phyloP scores from a whole-genome alignment of 2,888 invertebrate species.

The Tenthredo livida region DNA sequence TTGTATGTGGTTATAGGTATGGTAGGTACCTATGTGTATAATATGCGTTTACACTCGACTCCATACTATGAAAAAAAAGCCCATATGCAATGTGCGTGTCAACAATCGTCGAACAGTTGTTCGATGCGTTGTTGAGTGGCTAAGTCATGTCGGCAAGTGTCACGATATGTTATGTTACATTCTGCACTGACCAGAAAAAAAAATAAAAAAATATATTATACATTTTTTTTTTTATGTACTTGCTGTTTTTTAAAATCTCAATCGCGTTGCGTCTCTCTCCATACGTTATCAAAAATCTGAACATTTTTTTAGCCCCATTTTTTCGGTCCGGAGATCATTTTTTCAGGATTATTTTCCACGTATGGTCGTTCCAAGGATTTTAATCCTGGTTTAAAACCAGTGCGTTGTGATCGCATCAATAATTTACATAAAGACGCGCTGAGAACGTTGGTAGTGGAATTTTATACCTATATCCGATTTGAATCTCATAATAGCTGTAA shows the following conservation, averaged over 20 bases:
- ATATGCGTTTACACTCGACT: slow-evolving; percentile 31
- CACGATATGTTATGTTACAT: background rate
- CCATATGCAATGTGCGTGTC: slow-evolving; percentile 50
- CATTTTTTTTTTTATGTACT: background rate
- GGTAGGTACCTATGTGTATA: background rate
- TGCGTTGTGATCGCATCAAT: background rate
- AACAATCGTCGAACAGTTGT: slow-evolving; percentile 47
- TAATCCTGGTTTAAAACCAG: background rate
- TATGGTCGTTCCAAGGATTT: background rate
- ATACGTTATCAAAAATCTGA: background rate
- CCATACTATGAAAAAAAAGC: slow-evolving; percentile 5
- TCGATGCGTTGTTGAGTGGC: slow-evolving; percentile 35
- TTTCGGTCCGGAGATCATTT: background rate
- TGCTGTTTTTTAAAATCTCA: background rate
- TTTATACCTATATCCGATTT: background rate
- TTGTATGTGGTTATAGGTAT: background rate
- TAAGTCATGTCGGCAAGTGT: slow-evolving; percentile 43
- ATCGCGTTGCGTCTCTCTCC: background rate
- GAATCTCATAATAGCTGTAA: background rate
- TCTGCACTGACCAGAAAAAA: background rate
- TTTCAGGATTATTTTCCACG: background rate
- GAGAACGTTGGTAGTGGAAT: background rate
- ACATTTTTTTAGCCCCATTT: background rate
- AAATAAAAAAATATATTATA: background rate
- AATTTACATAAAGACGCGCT: background rate